These are phyloP conservation scores for Oncorhynchus mykiss DNA, from an alignment of 2,113 vertebrate genomes.

Conservation along the genomic window DNA sequence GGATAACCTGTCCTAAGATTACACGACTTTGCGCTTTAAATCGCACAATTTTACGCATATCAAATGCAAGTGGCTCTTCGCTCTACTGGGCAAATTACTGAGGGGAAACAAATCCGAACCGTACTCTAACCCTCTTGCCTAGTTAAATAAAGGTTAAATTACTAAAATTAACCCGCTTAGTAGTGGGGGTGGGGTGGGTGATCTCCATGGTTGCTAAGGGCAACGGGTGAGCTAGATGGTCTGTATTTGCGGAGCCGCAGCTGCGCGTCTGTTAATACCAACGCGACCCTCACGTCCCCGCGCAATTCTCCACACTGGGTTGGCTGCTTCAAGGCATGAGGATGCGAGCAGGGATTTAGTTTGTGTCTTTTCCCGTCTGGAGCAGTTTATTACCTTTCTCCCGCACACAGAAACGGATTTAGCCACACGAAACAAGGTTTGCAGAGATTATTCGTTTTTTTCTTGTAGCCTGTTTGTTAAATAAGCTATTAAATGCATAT, in stretches of 20 bases:
- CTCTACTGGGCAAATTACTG: constrained; percentile 36
- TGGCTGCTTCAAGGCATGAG: constrained; percentile 46
- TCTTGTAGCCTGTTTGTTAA: background rate
- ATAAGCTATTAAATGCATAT: background rate
- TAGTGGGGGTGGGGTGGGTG: constrained; percentile 36
- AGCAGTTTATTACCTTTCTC: constrained; percentile 55
- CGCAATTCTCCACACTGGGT: constrained; percentile 54
- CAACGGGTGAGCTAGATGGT: constrained; percentile 57
- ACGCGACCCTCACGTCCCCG: constrained; percentile 58
- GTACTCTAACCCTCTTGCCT: constrained; percentile 35
- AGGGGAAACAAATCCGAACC: constrained; percentile 35
- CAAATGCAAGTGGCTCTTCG: constrained; percentile 24
- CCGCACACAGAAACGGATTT: constrained; percentile 50
- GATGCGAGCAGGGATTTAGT: constrained; percentile 53
- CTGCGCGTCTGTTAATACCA: constrained; percentile 50
- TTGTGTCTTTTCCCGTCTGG: constrained; percentile 55
- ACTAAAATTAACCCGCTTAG: background rate
- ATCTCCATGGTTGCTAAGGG: constrained; percentile 59
- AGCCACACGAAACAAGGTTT: constrained; percentile 50
- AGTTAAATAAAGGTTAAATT: too few relatives aligned
- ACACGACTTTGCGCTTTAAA: background rate
- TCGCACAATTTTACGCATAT: constrained; percentile 30
- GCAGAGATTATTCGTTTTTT: constrained; percentile 21
- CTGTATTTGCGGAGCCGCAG: constrained; percentile 39
- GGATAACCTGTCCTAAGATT: background rate